Conservation (phyloP, 2,797 vertebrate genomes). For the Stomatorhinus walkeri region DNA sequence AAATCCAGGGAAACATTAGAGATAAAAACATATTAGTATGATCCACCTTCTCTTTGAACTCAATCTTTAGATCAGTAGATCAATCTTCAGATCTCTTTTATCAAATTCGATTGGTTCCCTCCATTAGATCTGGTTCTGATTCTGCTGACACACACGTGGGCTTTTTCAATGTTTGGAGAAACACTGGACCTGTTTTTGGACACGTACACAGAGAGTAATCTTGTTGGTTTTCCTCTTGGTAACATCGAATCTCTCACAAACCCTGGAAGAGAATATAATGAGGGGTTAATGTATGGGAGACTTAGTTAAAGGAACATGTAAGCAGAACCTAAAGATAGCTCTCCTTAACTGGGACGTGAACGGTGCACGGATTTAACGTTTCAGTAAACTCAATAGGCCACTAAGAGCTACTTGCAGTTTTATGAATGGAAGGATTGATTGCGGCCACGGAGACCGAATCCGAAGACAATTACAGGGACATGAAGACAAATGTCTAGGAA, state of each 20-base stretch:
- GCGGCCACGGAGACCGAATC: conserved; percentile 58
- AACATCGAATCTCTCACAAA: conserved; percentile 56
- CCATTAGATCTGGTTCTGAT: background rate
- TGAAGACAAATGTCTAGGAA: conserved; percentile 54
- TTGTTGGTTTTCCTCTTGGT: conserved; percentile 54
- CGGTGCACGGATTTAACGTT: conserved; percentile 71
- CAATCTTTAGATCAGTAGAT: background rate
- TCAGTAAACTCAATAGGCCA: conserved; percentile 69
- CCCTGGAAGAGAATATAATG: conserved; percentile 68
- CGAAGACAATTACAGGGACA: conserved; percentile 68
- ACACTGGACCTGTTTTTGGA: conserved; percentile 28
- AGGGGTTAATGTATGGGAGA: conserved; percentile 60
- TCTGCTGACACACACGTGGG: background rate
- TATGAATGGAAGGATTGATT: conserved; percentile 70
- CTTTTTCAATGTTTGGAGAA: conserved; percentile 49
- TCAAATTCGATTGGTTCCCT: background rate
- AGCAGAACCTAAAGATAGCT: conserved; percentile 68
- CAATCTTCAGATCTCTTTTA: background rate
- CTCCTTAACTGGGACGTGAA: conserved; percentile 44
- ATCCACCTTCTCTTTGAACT: background rate
- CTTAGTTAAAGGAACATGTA: conserved; percentile 50
- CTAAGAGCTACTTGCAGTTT: conserved; percentile 73
- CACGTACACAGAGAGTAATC: conserved; percentile 48
- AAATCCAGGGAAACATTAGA: background rate
- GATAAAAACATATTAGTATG: background rate